Evolutionary conservation across 2,888 invertebrate genomes (phyloP).

Genomic region (Laothoe populi): DNA sequence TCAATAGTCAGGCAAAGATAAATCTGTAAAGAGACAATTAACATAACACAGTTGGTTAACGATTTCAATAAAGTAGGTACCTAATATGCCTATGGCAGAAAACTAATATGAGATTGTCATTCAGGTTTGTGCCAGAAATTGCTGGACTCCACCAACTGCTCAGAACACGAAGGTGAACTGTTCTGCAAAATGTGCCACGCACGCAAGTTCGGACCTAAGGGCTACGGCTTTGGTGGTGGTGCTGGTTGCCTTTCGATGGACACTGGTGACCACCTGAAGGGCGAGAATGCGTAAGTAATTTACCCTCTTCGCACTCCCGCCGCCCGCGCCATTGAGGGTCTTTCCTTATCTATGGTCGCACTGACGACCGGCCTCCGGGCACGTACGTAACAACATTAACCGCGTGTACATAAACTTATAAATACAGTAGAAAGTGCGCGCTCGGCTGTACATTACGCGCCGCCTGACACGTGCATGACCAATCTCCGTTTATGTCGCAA

Average conservation of each 20-base stretch:
- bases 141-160: constrained; percentile 99
- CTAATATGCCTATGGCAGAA: neutral
- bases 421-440: constrained; percentile 75
- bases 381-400: constrained; percentile 84
- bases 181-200: constrained; percentile 99
- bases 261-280: constrained; percentile 94
- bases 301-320: constrained; percentile 70
- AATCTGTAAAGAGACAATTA: too few relatives aligned
- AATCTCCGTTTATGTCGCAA: constrained; percentile 85
- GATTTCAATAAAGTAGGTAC: neutral
- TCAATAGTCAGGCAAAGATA: too few relatives aligned
- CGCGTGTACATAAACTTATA: constrained; percentile 83
- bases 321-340: constrained; percentile 84
- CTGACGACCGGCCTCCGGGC: constrained; percentile 75
- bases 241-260: constrained; percentile 99
- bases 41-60: neutral
- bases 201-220: constrained; percentile 99
- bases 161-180: constrained; percentile 98
- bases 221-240: constrained; percentile 99
- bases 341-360: constrained; percentile 84
- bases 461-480: constrained; percentile 84
- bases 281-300: constrained; percentile 88
- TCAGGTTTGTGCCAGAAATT: constrained; percentile 98
- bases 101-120: neutral
- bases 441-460: constrained; percentile 83